Evolutionary conservation across 2,113 vertebrate species (phyloP).

Genomic region (Anthoscopus minutus): DNA sequence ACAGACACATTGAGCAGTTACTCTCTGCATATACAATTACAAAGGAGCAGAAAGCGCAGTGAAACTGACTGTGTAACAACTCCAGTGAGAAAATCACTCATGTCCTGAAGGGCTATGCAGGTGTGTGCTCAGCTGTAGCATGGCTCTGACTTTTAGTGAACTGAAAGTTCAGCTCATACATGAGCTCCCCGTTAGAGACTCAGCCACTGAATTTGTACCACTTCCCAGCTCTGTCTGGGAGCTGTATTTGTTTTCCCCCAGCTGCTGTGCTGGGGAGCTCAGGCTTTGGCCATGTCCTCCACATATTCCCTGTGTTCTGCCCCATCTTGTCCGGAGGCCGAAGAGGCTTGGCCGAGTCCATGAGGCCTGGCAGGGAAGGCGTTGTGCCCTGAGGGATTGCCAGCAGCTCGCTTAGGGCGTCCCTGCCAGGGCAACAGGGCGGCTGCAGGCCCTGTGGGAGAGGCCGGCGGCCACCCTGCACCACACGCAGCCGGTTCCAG

Average conservation of each 20-base stretch:
- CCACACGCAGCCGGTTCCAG: rapidly evolving
- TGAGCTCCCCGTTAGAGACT: background rate
- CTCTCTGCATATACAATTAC: background rate
- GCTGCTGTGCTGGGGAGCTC: rapidly evolving
- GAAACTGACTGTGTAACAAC: background rate
- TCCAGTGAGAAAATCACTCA: background rate
- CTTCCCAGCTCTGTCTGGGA: background rate
- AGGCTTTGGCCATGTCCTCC: background rate
- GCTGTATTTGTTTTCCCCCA: background rate
- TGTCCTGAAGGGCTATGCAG: background rate
- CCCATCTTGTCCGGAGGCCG: background rate
- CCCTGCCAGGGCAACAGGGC: rapidly evolving
- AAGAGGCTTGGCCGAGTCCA: rapidly evolving
- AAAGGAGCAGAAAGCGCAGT: background rate
- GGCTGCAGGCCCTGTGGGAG: background rate
- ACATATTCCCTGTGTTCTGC: rapidly evolving
- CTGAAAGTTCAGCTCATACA: background rate
- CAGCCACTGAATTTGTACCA: background rate
- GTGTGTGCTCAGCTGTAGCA: background rate
- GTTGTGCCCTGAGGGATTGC: too few species aligned
- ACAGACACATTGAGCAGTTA: background rate
- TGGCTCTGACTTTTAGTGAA: background rate
- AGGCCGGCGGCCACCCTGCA: rapidly evolving
- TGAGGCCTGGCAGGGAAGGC: rapidly evolving
- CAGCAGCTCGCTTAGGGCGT: rapidly evolving